These are phyloP conservation scores for Pelecanus crispus DNA, from an alignment of 2,113 vertebrate genomes.

Conservation along the genomic window DNA sequence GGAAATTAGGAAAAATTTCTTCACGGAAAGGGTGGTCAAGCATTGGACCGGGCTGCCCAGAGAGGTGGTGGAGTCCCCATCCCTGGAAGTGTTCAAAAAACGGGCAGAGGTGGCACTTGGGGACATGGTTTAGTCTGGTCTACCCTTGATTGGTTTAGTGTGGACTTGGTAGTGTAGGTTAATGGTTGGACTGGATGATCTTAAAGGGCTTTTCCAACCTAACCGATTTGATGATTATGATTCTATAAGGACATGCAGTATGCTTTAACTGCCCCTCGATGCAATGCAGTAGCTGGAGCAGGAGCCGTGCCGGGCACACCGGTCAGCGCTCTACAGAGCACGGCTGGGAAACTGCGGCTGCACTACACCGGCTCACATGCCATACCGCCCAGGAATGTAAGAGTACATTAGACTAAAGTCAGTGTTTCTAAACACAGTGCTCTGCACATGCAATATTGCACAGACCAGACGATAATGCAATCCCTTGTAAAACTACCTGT, in stretches of 20 bases:
- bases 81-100: too few species aligned
- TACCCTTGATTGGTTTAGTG: too few species aligned
- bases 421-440: not conserved
- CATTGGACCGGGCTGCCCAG: too few species aligned
- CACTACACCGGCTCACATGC: accelerated
- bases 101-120: too few species aligned
- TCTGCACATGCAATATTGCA: not conserved
- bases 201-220: too few species aligned
- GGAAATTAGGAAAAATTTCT: too few species aligned
- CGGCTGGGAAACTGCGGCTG: not conserved
- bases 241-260: accelerated
- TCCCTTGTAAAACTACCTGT: not conserved
- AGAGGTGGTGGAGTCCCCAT: too few species aligned
- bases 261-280: not conserved
- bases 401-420: not conserved
- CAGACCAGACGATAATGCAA: not conserved
- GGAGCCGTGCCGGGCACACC: not conserved
- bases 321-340: not conserved
- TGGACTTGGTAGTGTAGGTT: too few species aligned
- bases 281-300: not conserved
- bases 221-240: too few species aligned
- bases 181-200: too few species aligned
- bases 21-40: too few species aligned
- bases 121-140: too few species aligned
- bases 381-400: not conserved